Conservation (phyloP, 2,797 vertebrate species). For the Perodicticus potto region DNA sequence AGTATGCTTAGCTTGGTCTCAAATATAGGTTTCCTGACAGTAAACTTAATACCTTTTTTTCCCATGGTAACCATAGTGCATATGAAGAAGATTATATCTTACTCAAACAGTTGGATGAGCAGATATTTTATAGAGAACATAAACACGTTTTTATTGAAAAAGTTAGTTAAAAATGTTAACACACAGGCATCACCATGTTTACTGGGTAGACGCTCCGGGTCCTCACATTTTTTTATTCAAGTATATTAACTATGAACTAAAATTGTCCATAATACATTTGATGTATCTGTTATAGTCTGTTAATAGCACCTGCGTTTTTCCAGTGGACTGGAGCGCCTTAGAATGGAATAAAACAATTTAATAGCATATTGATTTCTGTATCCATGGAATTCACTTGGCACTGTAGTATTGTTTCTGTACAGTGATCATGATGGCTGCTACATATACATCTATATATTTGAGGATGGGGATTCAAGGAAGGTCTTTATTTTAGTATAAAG, state of each 20-base stretch:
- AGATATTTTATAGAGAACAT: conserved; percentile 28
- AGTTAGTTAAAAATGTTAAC: conserved; percentile 61
- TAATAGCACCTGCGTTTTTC: conserved; percentile 58
- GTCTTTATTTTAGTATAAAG: conserved; percentile 1
- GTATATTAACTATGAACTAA: conserved; percentile 64
- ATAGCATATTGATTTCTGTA: conserved; percentile 78
- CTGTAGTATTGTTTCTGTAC: conserved; percentile 22
- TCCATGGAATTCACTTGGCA: conserved; percentile 52
- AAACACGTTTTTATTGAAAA: conserved; percentile 28
- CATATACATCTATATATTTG: not conserved
- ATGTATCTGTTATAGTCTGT: conserved; percentile 62
- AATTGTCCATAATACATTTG: conserved; percentile 60
- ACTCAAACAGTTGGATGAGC: not conserved
- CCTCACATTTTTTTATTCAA: conserved; percentile 62
- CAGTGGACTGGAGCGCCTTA: conserved; percentile 69
- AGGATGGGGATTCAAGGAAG: not conserved
- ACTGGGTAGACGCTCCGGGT: conserved; percentile 18
- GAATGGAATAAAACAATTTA: conserved; percentile 77
- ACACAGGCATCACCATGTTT: not conserved
- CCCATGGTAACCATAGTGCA: not conserved
- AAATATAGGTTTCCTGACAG: conserved; percentile 42
- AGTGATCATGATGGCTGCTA: not conserved
- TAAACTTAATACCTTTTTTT: not conserved
- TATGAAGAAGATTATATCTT: conserved; percentile 12
- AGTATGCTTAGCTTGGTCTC: not conserved